Evolutionary conservation across 2,888 invertebrate species (phyloP).

Genomic region (Cephonodes hylas): DNA sequence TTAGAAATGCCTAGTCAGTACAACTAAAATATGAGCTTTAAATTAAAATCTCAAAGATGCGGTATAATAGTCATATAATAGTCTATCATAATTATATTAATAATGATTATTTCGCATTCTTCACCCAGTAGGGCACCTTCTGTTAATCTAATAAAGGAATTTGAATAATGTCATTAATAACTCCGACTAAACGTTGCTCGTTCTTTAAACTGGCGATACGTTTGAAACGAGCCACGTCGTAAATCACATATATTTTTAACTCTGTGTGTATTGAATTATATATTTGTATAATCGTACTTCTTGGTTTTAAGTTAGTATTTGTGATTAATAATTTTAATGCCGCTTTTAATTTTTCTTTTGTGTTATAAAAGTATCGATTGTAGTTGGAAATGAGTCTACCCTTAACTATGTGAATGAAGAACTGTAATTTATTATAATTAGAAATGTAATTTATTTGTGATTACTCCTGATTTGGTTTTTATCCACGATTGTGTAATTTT

Average conservation of each 20-base stretch:
- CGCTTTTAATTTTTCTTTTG: background rate
- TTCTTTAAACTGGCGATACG: slow-evolving; percentile 29
- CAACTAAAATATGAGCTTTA: background rate
- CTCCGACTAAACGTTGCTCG: slow-evolving; percentile 30
- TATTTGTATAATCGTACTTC: background rate
- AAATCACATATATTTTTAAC: slow-evolving; percentile 32
- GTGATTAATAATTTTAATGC: background rate
- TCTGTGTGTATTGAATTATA: background rate
- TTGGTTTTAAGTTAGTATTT: background rate
- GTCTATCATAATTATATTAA: slow-evolving; percentile 14
- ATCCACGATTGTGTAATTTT: too few relatives aligned
- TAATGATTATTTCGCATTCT: slow-evolving; percentile 50
- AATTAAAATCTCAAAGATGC: background rate
- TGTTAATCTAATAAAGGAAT: slow-evolving; percentile 77
- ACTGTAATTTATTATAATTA: too few relatives aligned
- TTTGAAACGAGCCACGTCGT: slow-evolving; percentile 36
- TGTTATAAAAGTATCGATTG: too few relatives aligned
- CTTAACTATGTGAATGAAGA: too few relatives aligned
- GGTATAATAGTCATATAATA: slow-evolving; percentile 23
- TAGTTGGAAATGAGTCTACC: too few relatives aligned
- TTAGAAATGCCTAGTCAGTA: background rate
- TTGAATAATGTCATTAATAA: slow-evolving; percentile 75
- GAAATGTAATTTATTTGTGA: too few relatives aligned
- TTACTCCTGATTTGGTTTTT: too few relatives aligned
- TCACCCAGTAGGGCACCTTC: slow-evolving; percentile 65